Evolutionary conservation across 2,113 vertebrate species (phyloP).

Genomic region (Ornithorhynchus anatinus): DNA sequence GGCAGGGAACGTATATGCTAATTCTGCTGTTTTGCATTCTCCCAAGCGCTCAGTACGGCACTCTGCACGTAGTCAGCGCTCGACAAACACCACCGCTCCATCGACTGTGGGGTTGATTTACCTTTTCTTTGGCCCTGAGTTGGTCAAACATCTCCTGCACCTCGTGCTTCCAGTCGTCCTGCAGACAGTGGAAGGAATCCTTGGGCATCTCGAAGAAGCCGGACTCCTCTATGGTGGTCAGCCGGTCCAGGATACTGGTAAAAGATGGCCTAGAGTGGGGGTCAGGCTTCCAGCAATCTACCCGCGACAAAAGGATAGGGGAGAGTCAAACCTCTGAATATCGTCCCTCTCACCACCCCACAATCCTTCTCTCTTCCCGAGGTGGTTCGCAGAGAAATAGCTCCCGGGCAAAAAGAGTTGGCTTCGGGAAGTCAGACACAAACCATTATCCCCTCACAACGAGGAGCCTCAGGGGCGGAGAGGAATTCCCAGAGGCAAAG

Average conservation of each 20-base stretch:
- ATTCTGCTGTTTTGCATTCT: too few relatives aligned
- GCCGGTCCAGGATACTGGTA: slow-evolving; percentile 86
- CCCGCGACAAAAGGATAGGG: slow-evolving; percentile 16
- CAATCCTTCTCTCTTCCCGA: too few relatives aligned
- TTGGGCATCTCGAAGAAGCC: slow-evolving; percentile 98
- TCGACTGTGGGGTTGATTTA: slow-evolving; percentile 25
- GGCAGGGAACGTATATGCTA: too few relatives aligned
- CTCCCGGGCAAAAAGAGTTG: too few relatives aligned
- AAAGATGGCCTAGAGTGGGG: slow-evolving; percentile 90
- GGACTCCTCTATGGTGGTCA: slow-evolving; percentile 93
- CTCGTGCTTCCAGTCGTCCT: slow-evolving; percentile 98
- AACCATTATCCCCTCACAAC: too few relatives aligned
- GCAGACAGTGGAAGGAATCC: slow-evolving; percentile 95
- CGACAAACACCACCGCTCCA: background rate
- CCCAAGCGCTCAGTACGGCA: too few relatives aligned
- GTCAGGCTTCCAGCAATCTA: slow-evolving; percentile 95
- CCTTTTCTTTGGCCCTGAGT: slow-evolving; percentile 97
- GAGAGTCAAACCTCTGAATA: background rate
- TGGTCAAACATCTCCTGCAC: slow-evolving; percentile 99
- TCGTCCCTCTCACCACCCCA: too few relatives aligned
- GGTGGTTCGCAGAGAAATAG: too few relatives aligned
- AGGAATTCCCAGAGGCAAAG: too few relatives aligned
- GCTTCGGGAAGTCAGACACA: too few relatives aligned
- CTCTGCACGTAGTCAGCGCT: too few relatives aligned
- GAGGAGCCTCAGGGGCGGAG: too few relatives aligned